Evolutionary conservation across 2,113 vertebrate species (phyloP), one percentile per base, ranked within the genome.

Genomic region (Morone saxatilis): DNA sequence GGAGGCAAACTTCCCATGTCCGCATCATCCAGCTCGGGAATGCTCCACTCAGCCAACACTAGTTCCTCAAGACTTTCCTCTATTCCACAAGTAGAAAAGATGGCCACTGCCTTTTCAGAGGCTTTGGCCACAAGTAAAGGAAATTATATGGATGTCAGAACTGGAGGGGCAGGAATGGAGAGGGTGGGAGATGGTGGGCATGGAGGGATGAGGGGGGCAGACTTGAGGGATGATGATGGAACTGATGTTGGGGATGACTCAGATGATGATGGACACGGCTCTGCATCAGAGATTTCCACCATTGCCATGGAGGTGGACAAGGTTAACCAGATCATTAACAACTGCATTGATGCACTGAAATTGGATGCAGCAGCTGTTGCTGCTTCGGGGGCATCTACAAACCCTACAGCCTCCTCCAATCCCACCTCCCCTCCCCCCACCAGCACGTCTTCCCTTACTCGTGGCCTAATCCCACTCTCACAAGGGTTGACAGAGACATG

Each of bases 271-370:
- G 97, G 96, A 41, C 96, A 96, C 85, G 98, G 98, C 47, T 99
- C 98, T 1, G 98, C 97, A 1, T 97, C 98, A 2, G 98, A 99
- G 90, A 99, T 99, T 93, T 99, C 98, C 71, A 99, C 98, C 76
- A 99, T 99, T 60, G 98, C 98, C 72, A 99, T 99, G 96, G 98
- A 99, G 92, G 98, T 99, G 69, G 98, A 99, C 95, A 99, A 99
- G 75, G 98, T 99, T 61, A 99, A 99, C 91, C 98, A 99, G 95
- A 99, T 99, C 82, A 99, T 99, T 85, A 99, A 99, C 95, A 99
- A 99, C 68, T 99, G 98, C 90, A 99, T 99, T 16, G 98, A 99
- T 66, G 98, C 98, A 5, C 96, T 99, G 76, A 99, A 99, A 90
- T 86, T 99, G 84, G 98, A 99, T 91, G 97, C 97, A 22, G 91